A percentile compares a stretch with the other conserved stretches of the same genome.
Conservation (phyloP, 1,140 invertebrate species). For the Halictus rubicundus region DNA sequence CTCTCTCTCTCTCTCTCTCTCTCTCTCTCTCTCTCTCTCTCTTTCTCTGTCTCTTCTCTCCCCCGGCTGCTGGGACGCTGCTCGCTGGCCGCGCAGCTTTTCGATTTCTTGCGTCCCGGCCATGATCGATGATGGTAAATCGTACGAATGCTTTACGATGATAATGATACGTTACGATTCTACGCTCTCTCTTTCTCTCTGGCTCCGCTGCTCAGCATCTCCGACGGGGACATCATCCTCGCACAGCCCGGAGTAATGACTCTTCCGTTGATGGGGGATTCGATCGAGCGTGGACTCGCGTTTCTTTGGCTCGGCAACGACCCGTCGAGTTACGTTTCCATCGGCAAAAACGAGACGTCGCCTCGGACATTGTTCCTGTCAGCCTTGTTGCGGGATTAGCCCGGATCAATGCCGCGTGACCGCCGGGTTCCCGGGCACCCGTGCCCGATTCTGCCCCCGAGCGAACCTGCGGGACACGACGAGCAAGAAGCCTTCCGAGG, state of each 20-base stretch:
- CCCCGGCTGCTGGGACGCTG: not conserved
- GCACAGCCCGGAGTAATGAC: not conserved
- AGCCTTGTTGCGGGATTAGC: no score
- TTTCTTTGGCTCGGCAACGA: not conserved
- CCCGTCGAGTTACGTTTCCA: not conserved
- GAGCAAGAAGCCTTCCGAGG: no score
- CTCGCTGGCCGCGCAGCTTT: slow-evolving; percentile 23
- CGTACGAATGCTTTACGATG: slow-evolving; percentile 37
- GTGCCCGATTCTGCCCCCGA: no score
- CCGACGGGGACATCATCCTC: slow-evolving; percentile 3
- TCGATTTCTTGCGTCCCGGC: slow-evolving; percentile 33
- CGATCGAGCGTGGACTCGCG: not conserved
- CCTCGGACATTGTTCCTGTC: no score
- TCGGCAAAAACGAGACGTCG: not conserved
- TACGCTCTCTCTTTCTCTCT: not conserved
- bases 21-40: not conserved
- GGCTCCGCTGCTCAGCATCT: not conserved
- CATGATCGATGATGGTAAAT: slow-evolving; percentile 45
- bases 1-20: not conserved
- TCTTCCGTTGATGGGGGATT: not conserved
- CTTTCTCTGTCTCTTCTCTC: not conserved
- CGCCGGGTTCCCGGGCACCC: no score
- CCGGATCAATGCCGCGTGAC: no score
- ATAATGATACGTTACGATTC: slow-evolving; percentile 52
- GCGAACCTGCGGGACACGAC: no score